Evolutionary conservation across 2,797 vertebrate genomes (phyloP).

Genomic region (Fratercula arctica): DNA sequence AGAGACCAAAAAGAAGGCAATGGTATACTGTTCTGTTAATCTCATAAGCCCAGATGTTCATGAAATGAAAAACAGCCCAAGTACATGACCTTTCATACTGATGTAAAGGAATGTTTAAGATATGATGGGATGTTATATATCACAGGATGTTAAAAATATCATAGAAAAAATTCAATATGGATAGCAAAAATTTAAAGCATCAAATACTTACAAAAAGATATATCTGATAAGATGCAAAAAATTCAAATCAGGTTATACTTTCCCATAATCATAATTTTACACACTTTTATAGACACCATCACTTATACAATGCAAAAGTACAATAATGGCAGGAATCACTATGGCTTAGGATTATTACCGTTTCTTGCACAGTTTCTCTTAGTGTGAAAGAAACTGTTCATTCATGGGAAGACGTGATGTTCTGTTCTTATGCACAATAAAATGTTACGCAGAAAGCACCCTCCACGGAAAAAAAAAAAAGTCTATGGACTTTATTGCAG

Average conservation of each 20-base stretch:
- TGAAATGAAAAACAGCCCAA: slow-evolving; percentile 77
- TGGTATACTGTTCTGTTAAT: slow-evolving; percentile 73
- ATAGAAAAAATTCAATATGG: slow-evolving; percentile 17
- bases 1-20: slow-evolving; percentile 72
- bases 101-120: slow-evolving; percentile 76
- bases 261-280: not conserved
- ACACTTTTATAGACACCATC: not conserved
- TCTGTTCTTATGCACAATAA: not conserved
- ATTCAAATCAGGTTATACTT: not conserved
- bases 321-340: not conserved
- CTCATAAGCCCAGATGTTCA: slow-evolving; percentile 78
- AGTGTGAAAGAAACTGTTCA: not conserved
- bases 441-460: not conserved
- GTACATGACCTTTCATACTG: slow-evolving; percentile 70
- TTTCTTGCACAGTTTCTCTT: not conserved
- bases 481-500: not conserved
- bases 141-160: slow-evolving; percentile 66
- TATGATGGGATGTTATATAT: slow-evolving; percentile 75
- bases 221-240: not conserved
- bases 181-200: slow-evolving; percentile 37
- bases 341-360: not conserved
- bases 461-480: fast-evolving
- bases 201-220: not conserved
- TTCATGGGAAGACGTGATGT: not conserved
- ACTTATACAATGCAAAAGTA: not conserved